phyloP scores from a whole-genome alignment of 2,888 invertebrate species.

The Euplexia lucipara region DNA sequence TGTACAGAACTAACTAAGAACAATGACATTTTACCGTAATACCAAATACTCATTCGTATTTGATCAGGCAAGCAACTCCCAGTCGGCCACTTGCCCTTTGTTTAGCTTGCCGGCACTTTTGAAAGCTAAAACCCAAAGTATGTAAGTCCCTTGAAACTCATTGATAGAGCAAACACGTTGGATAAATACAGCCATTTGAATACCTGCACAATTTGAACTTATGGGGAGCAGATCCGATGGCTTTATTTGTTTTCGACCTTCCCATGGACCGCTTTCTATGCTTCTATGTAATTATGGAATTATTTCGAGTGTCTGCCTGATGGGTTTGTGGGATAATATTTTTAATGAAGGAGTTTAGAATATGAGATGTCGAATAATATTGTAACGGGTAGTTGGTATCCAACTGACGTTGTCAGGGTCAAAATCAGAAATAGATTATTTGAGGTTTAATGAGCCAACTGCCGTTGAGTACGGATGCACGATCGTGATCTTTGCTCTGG shows the following conservation, averaged over 20 bases:
- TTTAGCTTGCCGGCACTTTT: slow-evolving; percentile 88
- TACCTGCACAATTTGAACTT: slow-evolving; percentile 87
- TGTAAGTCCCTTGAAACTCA: slow-evolving; percentile 88
- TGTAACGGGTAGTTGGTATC: slow-evolving; percentile 28
- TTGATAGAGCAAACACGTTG: slow-evolving; percentile 85
- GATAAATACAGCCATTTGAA: slow-evolving; percentile 84
- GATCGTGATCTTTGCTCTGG: slow-evolving; percentile 56
- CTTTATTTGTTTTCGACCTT: slow-evolving; percentile 77
- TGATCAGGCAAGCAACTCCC: slow-evolving; percentile 85
- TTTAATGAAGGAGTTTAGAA: slow-evolving; percentile 22
- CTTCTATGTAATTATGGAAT: slow-evolving; percentile 66
- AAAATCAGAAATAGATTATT: slow-evolving; percentile 50
- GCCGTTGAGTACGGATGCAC: slow-evolving; percentile 41
- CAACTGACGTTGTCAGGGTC: slow-evolving; percentile 43
- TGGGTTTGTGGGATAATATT: slow-evolving; percentile 50
- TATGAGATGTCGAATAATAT: slow-evolving; percentile 8
- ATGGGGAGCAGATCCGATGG: slow-evolving; percentile 86
- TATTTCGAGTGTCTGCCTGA: slow-evolving; percentile 54
- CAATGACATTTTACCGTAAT: slow-evolving; percentile 85
- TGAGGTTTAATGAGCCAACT: slow-evolving; percentile 49
- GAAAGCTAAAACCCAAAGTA: slow-evolving; percentile 90
- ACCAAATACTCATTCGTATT: slow-evolving; percentile 80
- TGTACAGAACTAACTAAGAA: slow-evolving; percentile 74
- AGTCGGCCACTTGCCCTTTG: slow-evolving; percentile 83
- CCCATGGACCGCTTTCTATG: slow-evolving; percentile 77